Conservation (phyloP, 2,888 invertebrate species). For the Acanthopleura granulata region DNA sequence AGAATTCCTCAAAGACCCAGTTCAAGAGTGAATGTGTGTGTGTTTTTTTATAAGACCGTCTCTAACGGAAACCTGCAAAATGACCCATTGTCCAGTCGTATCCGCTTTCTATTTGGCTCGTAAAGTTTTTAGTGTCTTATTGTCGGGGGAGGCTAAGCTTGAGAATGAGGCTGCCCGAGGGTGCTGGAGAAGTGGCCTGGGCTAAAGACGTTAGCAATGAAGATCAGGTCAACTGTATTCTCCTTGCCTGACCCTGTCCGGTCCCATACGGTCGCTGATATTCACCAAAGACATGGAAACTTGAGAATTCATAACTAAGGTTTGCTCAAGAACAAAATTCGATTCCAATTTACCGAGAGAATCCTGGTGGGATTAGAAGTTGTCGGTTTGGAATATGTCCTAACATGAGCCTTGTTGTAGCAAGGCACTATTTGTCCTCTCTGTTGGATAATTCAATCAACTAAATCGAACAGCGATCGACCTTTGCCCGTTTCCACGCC, state of each 20-base stretch:
- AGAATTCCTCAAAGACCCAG: too few species aligned
- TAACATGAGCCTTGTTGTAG: background rate
- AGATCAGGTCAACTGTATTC: background rate
- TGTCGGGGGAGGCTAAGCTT: too few species aligned
- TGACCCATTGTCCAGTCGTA: too few species aligned
- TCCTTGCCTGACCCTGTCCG: background rate
- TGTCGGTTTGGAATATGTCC: background rate
- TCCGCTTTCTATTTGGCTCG: too few species aligned
- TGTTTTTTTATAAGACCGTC: too few species aligned
- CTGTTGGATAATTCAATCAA: background rate
- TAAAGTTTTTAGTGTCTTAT: too few species aligned
- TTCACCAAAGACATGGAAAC: background rate
- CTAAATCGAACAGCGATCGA: conserved; percentile 4
- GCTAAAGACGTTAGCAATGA: background rate
- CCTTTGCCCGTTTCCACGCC: background rate
- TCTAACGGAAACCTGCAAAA: too few species aligned
- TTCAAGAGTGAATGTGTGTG: too few species aligned
- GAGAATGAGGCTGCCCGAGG: too few species aligned
- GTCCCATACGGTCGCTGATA: background rate
- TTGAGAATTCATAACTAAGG: conserved; percentile 5
- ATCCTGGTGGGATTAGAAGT: background rate
- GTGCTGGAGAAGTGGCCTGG: background rate
- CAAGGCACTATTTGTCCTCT: background rate
- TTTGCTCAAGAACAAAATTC: conserved; percentile 6
- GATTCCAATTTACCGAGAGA: conserved; percentile 7